phyloP scores from a whole-genome alignment of 1,140 invertebrate species.

The Meteorus sp. region DNA sequence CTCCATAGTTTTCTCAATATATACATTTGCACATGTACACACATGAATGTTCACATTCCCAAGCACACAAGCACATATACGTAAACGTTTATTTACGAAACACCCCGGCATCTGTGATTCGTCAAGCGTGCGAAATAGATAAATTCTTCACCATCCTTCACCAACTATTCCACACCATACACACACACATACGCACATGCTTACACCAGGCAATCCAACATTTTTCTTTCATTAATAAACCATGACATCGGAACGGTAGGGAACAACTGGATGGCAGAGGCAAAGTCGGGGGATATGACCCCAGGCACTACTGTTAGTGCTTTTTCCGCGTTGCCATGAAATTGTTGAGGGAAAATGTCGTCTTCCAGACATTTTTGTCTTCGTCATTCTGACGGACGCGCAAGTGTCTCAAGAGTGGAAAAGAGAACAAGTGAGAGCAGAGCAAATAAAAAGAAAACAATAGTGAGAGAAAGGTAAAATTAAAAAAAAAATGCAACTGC shows the following conservation, averaged over 20 bases:
- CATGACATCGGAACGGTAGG: background rate
- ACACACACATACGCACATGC: too few relatives aligned
- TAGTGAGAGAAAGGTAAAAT: too few relatives aligned
- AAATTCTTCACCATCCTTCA: conserved; percentile 3
- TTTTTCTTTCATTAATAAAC: conserved; percentile 18
- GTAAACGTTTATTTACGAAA: background rate
- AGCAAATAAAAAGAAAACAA: too few relatives aligned
- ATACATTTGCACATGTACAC: too few relatives aligned
- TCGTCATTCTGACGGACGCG: conserved; percentile 13
- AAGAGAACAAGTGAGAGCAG: too few relatives aligned
- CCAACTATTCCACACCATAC: too few relatives aligned
- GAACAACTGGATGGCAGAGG: too few relatives aligned
- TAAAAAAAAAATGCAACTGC: too few relatives aligned
- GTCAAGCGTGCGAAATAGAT: conserved; percentile 10
- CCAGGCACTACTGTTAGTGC: too few relatives aligned
- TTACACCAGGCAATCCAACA: background rate
- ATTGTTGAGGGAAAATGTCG: conserved; percentile 10
- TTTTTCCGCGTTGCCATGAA: background rate
- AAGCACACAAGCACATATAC: background rate
- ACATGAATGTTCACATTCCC: background rate
- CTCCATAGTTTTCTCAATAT: too few relatives aligned
- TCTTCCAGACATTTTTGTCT: conserved; percentile 10
- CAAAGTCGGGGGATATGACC: too few relatives aligned
- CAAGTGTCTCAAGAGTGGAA: background rate
- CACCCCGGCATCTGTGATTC: conserved; percentile 1